Base-by-base conservation (phyloP, 2,888 invertebrate genomes). In the Lithophane ornitopus region DNA sequence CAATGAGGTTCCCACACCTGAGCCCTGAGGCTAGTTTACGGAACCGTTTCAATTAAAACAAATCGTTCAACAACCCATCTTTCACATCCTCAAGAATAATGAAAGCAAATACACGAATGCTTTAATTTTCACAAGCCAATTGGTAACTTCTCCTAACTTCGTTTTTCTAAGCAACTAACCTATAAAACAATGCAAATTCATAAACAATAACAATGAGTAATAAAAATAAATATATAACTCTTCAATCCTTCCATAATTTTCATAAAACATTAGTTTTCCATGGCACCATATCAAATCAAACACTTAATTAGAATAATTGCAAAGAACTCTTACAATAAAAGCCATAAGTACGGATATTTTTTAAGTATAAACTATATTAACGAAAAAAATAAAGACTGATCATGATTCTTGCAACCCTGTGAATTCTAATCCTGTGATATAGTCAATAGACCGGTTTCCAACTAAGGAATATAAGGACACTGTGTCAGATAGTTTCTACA, bases 351-450 rank as follows among this genome's bases (percentile, higher is more conserved):
- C 84, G 69, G 74, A 68, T 80, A 85, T 22, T 22, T 49, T 73
- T 73, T 8, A 74, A 74, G 39, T 74, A 70, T 59, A 83, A 84
- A 78, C 12, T 76, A 84, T 70, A 75, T 79, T 78, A 77, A 82
- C 76, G 72, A 76, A 87, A 87, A 76, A 66, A 85, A 74, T n/a
- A 88, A 87, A 83, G 74, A 89, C 88, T 89, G 89, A 87, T 76
- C 85, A 84, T 92, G 89, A 90, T 91, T 88, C 87, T 91, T 91
- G 92, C 91, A 94, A 95, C 95, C 95, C 95, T 95, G 95, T 95
- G 93, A 93, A 93, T 92, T 94, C 94, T 95, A 94, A 94, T 92
- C 92, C 91, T 94, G 94, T 94, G 93, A 94, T 92, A 91, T 90
- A 91, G 90, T 92, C 89, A 90, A 91, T 89, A 91, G 88, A 90